A percentile compares a stretch with the other conserved stretches of the same genome.
Conservation (phyloP, 2,797 vertebrate genomes). For the Myotis findleyi region DNA sequence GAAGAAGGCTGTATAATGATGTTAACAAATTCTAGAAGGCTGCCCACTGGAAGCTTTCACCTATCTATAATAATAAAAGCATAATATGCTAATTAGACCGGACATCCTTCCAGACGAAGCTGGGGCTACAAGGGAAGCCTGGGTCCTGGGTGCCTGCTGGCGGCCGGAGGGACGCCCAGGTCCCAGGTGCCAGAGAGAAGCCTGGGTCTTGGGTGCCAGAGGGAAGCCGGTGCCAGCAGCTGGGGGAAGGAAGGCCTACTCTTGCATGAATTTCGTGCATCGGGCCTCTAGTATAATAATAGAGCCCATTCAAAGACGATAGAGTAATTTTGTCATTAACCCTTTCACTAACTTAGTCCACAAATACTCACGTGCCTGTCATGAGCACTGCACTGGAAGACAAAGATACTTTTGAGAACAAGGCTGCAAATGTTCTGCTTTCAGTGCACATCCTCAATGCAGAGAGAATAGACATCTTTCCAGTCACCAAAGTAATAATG, state of each 20-base stretch:
- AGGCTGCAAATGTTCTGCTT: not conserved
- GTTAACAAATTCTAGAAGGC: not conserved
- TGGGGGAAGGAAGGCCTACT: no score
- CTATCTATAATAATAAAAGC: not conserved
- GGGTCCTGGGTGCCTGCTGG: no score
- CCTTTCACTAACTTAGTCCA: not conserved
- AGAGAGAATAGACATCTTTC: not conserved
- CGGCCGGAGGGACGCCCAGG: no score
- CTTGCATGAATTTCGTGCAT: not conserved
- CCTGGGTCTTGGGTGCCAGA: no score
- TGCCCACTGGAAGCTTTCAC: not conserved
- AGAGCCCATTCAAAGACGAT: not conserved
- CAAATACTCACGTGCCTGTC: not conserved
- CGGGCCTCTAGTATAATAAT: not conserved
- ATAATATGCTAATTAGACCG: no score
- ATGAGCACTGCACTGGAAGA: not conserved
- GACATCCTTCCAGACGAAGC: no score
- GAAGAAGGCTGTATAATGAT: not conserved
- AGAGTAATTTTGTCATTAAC: not conserved
- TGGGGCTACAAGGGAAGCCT: no score
- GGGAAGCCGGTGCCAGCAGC: no score
- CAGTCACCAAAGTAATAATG: not conserved
- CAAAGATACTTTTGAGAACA: not conserved
- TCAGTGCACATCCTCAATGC: not conserved
- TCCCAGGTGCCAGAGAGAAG: no score